Percentiles rank a stretch among this genome's conserved stretches.
phyloP scores from a whole-genome alignment of 1,140 invertebrate genomes.

The Drosophila trapezifrons region DNA sequence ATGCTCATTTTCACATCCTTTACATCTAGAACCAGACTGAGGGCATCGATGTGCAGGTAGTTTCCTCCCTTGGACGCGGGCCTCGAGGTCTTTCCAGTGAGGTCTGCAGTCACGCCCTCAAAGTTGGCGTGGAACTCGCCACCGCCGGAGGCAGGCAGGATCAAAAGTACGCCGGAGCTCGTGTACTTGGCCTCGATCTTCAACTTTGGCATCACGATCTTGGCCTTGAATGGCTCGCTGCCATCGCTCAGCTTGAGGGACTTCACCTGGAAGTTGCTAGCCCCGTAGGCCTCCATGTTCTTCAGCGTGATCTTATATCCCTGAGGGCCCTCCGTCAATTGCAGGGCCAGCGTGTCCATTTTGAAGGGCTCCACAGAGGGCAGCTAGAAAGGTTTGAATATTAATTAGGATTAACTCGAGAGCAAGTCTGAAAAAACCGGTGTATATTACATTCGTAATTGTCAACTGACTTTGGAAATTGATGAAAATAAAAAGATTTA shows the following conservation, averaged over 20 bases:
- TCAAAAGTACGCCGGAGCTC: constrained; percentile 89
- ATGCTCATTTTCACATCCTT: constrained; percentile 88
- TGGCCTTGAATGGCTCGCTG: constrained; percentile 88
- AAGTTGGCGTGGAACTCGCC: constrained; percentile 89
- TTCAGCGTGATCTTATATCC: constrained; percentile 89
- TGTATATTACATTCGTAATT: no score
- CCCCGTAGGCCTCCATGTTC: constrained; percentile 88
- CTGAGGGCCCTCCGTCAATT: constrained; percentile 88
- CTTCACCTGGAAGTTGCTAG: constrained; percentile 88
- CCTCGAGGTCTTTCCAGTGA: constrained; percentile 86
- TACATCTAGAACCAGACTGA: constrained; percentile 87
- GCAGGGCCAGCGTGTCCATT: constrained; percentile 88
- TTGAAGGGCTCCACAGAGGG: constrained; percentile 89
- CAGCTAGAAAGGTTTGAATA: constrained; percentile 79
- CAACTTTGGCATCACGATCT: constrained; percentile 88
- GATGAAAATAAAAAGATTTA: no score
- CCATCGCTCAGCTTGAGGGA: constrained; percentile 86
- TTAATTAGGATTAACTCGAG: background rate
- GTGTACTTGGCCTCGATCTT: constrained; percentile 88
- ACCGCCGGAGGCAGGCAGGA: constrained; percentile 89
- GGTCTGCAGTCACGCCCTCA: constrained; percentile 87
- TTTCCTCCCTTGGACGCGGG: constrained; percentile 84
- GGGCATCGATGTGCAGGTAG: constrained; percentile 87
- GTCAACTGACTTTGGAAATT: no score
- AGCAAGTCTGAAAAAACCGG: no score